Base-by-base conservation (phyloP, 2,113 vertebrate genomes). In the Atlantisia rogersi region DNA sequence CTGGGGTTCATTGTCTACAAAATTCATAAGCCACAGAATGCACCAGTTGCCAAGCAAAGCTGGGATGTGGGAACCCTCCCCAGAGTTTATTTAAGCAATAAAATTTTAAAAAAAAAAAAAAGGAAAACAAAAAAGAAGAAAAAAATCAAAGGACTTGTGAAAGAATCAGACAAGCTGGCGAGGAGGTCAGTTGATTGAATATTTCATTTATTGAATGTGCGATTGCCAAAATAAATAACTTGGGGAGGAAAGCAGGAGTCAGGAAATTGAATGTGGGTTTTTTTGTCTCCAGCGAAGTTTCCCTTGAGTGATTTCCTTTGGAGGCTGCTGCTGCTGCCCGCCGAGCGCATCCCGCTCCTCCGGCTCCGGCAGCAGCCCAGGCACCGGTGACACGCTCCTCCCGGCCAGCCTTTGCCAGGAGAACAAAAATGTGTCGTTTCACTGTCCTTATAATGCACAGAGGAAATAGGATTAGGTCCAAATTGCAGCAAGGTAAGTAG, bases 221-320 rank as follows among this genome's bases (percentile, higher is more conserved):
- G 9, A 92, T 85, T 94, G 94, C 93, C 91, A 98, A 98, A 98
- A 98, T 97, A 98, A 98, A 98, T 97, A 98, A 97, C 81, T 88
- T 31, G 0, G 40, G 78, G 91, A 90, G 75, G 89, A 86, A 92
- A 95, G 97, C 82, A 82, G 95, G 73, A 96, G 94, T 89, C 97
- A 96, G 98, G 98, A 98, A 97, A 98, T 92, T 86, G 97, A 96
- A 96, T 95, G 96, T 97, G 94, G 60, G 0, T 9, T 29, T 80
- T 97, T 96, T 97, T 98, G 97, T 97, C 97, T 97, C 94, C 55
- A 40, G 92, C 5, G 32, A 97, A 98, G 98, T 98, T 98, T 98
- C 98, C 98, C 98, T 97, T 98, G 97, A 98, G 98, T 98, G 98
- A 96, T 97, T 98, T 97, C 97, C 95, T 98, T 98, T 97, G 98